Evolutionary conservation across 2,797 vertebrate species (phyloP).

Genomic region (Coreius guichenoti): DNA sequence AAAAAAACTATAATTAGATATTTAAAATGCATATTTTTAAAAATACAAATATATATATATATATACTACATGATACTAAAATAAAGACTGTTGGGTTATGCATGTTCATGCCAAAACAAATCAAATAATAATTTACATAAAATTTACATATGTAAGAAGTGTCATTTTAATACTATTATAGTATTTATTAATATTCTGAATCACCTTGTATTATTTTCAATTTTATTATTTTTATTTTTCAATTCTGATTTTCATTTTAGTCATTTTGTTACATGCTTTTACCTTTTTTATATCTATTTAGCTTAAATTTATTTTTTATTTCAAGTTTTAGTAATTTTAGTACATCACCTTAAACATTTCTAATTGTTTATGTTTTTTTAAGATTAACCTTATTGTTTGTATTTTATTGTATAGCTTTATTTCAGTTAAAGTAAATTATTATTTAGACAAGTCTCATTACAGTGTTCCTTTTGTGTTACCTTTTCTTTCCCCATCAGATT

Average conservation of each 20-base stretch:
- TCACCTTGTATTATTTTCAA: not conserved
- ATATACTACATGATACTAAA: not conserved
- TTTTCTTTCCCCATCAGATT: no score
- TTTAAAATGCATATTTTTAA: no score
- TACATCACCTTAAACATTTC: no score
- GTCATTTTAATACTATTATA: not conserved
- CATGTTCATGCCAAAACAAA: not conserved
- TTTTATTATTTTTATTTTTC: no score
- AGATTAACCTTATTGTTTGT: no score
- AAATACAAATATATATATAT: not conserved
- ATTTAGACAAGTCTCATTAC: no score
- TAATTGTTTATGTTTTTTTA: no score
- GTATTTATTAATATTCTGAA: not conserved
- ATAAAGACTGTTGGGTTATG: not conserved
- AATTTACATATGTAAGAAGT: not conserved
- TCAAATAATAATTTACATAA: not conserved
- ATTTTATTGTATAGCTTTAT: not conserved
- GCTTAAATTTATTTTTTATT: not conserved
- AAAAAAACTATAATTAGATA: no score
- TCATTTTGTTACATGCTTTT: not conserved
- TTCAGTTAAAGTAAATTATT: not conserved
- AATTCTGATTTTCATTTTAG: not conserved
- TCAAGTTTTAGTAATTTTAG: not conserved
- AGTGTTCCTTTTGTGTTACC: no score
- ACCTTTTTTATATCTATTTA: not conserved